A percentile compares a stretch with the other conserved stretches of the same genome.
phyloP scores from a whole-genome alignment of 2,888 invertebrate genomes.

The Parasteatoda lunata region DNA sequence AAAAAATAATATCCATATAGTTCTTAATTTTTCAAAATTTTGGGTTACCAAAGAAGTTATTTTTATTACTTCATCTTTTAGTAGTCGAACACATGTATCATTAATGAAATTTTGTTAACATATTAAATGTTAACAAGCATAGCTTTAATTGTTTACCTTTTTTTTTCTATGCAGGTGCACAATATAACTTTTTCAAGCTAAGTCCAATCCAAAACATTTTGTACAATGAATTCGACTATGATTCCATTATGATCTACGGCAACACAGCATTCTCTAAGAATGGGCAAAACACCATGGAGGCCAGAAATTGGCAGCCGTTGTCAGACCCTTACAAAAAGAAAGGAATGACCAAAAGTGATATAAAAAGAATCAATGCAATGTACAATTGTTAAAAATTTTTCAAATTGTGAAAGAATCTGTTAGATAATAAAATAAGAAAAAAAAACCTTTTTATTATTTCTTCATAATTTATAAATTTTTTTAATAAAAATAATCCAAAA shows the following conservation, averaged over 20 bases:
- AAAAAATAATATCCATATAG: too few relatives aligned
- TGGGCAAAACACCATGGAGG: constrained; percentile 28
- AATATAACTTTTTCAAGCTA: constrained; percentile 39
- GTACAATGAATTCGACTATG: constrained; percentile 35
- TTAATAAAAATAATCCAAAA: too few relatives aligned
- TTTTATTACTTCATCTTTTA: too few relatives aligned
- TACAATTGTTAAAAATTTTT: constrained; percentile 31
- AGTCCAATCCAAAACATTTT: constrained; percentile 27
- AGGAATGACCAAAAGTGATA: constrained; percentile 26
- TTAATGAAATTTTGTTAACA: neutral
- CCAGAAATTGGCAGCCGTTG: constrained; percentile 36
- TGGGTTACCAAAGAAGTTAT: too few relatives aligned
- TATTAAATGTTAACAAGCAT: neutral
- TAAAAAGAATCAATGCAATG: constrained; percentile 43
- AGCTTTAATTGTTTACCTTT: neutral
- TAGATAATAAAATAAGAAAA: too few relatives aligned
- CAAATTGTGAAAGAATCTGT: neutral
- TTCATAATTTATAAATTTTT: too few relatives aligned
- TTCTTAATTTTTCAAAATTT: too few relatives aligned
- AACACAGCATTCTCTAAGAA: constrained; percentile 44
- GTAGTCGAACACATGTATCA: too few relatives aligned
- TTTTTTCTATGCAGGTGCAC: neutral
- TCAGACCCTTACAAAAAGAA: constrained; percentile 26
- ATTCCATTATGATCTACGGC: constrained; percentile 50
- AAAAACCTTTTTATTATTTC: too few relatives aligned